phyloP scores from a whole-genome alignment of 2,888 invertebrate species.

The Willowsia nigromaculata region DNA sequence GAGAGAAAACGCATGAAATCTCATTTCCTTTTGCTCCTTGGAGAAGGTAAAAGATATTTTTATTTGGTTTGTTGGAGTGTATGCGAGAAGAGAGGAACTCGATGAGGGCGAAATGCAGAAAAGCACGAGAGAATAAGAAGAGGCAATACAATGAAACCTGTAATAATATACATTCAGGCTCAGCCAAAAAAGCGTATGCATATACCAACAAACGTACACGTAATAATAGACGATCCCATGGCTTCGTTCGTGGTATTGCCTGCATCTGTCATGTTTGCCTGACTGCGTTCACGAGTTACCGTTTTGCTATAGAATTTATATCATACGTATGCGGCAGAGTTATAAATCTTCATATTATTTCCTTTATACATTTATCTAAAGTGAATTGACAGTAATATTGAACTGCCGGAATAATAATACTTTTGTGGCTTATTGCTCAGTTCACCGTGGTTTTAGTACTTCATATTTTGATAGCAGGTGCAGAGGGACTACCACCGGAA shows the following conservation, averaged over 20 bases:
- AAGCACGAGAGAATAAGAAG: background rate
- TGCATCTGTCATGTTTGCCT: conserved; percentile 68
- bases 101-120: background rate
- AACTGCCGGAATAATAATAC: conserved; percentile 8
- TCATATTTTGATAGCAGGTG: conserved; percentile 31
- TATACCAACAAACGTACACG: conserved; percentile 18
- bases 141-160: conserved; percentile 41
- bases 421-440: conserved; percentile 6
- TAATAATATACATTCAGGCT: conserved; percentile 61
- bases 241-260: conserved; percentile 56
- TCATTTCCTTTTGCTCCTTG: conserved; percentile 64
- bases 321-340: background rate
- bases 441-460: background rate
- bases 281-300: conserved; percentile 54
- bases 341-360: conserved; percentile 30
- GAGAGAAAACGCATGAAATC: conserved; percentile 61
- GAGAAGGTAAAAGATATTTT: no score
- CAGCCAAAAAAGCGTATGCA: background rate
- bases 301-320: conserved; percentile 12
- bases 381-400: conserved; percentile 43
- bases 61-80: no score
- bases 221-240: conserved; percentile 41
- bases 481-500: background rate
- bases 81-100: background rate
- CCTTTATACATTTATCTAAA: conserved; percentile 23